Evolutionary conservation across 2,888 invertebrate species (phyloP), one percentile per base, ranked within the genome.

Genomic region (Chymomyza procnemis): DNA sequence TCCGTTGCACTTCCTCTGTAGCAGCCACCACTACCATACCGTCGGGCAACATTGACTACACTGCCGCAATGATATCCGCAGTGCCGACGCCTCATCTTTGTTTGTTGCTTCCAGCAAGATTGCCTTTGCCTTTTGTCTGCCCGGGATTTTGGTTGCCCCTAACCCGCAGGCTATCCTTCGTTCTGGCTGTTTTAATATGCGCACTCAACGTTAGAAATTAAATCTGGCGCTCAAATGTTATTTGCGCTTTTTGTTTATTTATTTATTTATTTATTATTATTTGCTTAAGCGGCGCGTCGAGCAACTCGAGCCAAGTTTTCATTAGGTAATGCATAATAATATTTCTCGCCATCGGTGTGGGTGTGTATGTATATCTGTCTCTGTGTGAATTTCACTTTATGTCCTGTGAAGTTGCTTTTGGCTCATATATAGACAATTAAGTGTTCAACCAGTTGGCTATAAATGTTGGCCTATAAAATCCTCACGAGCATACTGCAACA

Each of bases 161-260:
- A 34, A 50, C 47, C 22, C 34, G 46, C 64, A 48, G 61, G 59
- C 65, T 34, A 61, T 64, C 46, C 54, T 52, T 63, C 18, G 68
- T 48, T 64, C 63, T 70, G 71, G 65, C 75, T 81, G 76, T 85
- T 85, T 85, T 85, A 85, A 88, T 88, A 85, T 87, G 87, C 86
- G 84, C 79, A 81, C 76, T 79, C 80, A 82, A 76, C 87, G 85
- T 86, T 88, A 85, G 88, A 89, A 88, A 89, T 88, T 88, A 89
- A 88, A 88, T 89, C 88, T 81, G 87, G 86, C 79, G 75, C 82
- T 86, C 87, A 85, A 89, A 89, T 87, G 87, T 87, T 82, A 89
- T 88, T 88, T 88, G 76, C 78, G 79, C 75, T 85, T 88, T 81
- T 88, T 83, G 83, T 88, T 87, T 89, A 78, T 85, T 84, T 88